Conservation (phyloP, 2,888 invertebrate species). For the Anoplius nigerrimus region DNA sequence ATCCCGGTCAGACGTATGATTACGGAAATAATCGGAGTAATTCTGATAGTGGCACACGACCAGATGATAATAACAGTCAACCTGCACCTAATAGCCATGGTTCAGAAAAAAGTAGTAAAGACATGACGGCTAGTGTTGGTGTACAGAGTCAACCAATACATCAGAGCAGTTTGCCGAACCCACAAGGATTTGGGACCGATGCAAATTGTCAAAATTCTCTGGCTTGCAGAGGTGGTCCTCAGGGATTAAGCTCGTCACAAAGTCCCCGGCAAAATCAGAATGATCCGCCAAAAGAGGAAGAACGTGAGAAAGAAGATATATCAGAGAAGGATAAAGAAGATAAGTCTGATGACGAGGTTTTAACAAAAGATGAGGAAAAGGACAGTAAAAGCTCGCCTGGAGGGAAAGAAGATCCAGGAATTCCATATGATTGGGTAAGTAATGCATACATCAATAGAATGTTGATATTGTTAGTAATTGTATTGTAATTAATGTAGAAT, state of each 20-base stretch:
- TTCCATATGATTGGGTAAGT: constrained; percentile 90
- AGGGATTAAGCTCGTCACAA: constrained; percentile 40
- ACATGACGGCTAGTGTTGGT: constrained; percentile 51
- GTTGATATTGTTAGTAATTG: too few relatives aligned
- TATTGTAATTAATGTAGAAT: not conserved
- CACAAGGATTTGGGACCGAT: constrained; percentile 49
- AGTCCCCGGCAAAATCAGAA: constrained; percentile 49
- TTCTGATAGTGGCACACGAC: constrained; percentile 54
- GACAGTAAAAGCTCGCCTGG: constrained; percentile 76
- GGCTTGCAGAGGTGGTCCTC: constrained; percentile 44
- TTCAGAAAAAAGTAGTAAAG: constrained; percentile 57
- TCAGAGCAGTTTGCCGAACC: constrained; percentile 49
- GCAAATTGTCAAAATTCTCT: constrained; percentile 39
- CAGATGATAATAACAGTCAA: constrained; percentile 52
- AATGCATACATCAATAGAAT: too few relatives aligned
- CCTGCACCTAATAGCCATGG: constrained; percentile 30
- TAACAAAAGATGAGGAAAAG: constrained; percentile 78
- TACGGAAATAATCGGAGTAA: constrained; percentile 55
- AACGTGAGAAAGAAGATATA: constrained; percentile 76
- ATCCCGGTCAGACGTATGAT: constrained; percentile 62
- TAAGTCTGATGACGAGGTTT: constrained; percentile 70
- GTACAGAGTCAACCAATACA: constrained; percentile 59
- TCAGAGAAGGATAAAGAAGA: constrained; percentile 79
- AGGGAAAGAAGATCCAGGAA: constrained; percentile 85
- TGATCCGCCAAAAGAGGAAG: constrained; percentile 76